Evolutionary conservation across 2,888 invertebrate genomes (phyloP).

Genomic region (Limnephilus rhombicus): DNA sequence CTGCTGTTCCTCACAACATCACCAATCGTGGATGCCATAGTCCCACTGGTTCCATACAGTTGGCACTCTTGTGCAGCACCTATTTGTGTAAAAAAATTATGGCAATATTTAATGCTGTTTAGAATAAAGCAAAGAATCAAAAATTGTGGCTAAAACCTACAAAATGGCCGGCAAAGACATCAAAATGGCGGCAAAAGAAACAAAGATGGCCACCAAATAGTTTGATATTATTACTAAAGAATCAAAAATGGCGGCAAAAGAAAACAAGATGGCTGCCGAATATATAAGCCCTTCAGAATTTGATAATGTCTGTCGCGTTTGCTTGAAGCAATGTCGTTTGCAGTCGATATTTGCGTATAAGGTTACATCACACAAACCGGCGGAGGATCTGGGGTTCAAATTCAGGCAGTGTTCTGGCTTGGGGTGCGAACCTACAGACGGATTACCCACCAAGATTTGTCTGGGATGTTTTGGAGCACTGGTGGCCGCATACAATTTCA

Average conservation of each 20-base stretch:
- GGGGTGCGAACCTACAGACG: background rate
- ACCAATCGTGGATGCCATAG: too few relatives aligned
- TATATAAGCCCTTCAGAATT: background rate
- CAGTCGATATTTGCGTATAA: background rate
- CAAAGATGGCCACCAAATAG: background rate
- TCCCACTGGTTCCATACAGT: too few relatives aligned
- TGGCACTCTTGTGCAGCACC: too few relatives aligned
- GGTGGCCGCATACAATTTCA: constrained; percentile 1
- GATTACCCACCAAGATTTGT: background rate
- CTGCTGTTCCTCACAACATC: too few relatives aligned
- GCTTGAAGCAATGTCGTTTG: background rate
- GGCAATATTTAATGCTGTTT: too few relatives aligned
- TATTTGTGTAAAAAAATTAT: too few relatives aligned
- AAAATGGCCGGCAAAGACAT: background rate
- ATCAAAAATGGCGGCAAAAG: background rate
- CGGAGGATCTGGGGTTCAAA: background rate
- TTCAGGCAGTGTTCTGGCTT: background rate
- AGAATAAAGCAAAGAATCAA: background rate
- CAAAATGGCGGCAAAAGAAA: background rate
- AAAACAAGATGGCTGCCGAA: background rate
- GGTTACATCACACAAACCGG: background rate
- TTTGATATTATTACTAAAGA: background rate
- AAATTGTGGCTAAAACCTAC: background rate
- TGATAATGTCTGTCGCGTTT: background rate
- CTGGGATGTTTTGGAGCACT: background rate